Evolutionary conservation across 2,113 vertebrate species (phyloP), one percentile per base, ranked within the genome.

Genomic region (Epinephelus lanceolatus): DNA sequence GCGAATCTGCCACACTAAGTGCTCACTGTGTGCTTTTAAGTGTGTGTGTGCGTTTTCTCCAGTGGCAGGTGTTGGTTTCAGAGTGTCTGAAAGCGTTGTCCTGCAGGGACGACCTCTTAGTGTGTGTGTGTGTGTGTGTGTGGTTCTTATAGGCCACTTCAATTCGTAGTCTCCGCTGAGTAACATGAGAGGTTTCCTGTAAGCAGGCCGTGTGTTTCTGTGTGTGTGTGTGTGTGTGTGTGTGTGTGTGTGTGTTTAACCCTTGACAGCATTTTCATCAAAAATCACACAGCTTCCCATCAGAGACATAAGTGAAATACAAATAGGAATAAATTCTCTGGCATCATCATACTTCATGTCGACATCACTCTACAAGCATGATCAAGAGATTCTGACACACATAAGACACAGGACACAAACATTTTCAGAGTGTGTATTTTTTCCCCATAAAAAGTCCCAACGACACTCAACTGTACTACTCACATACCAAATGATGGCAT

Each of bases 1-100:
- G 25, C 15, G 3, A 57, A 49, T 14, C 6, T 19, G 53, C 45
- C 19, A 18, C 45, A 18, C 17, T 25, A n/a, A 78, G 45, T 61
- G 57, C 57, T 27, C 68, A 25, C 53, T 33, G 4, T 62, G 71
- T 67, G 66, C 55, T 59, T 65, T 55, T 63, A 49, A 61, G 65
- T 70, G 66, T 81, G 70, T 82, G 60, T 78, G 81, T 60, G 59
- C 23, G 57, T 77, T 70, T 53, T 63, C 57, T 63, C 65, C 52
- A 21, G 68, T 71, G 71, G 78, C 51, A 78, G 70, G 78, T 79
- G 61, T 76, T 81, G 63, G 71, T 84, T 80, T 78, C 68, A 77
- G 56, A 4, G 25, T 53, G 67, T 75, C 11, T 51, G 37, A 76
- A 49, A 55, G 61, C 76, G 68, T 42, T 71, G 63, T 60, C 40